A percentile compares a stretch with the other conserved stretches of the same genome.
Conservation (phyloP, 2,113 vertebrate species). For the Gadus macrocephalus region DNA sequence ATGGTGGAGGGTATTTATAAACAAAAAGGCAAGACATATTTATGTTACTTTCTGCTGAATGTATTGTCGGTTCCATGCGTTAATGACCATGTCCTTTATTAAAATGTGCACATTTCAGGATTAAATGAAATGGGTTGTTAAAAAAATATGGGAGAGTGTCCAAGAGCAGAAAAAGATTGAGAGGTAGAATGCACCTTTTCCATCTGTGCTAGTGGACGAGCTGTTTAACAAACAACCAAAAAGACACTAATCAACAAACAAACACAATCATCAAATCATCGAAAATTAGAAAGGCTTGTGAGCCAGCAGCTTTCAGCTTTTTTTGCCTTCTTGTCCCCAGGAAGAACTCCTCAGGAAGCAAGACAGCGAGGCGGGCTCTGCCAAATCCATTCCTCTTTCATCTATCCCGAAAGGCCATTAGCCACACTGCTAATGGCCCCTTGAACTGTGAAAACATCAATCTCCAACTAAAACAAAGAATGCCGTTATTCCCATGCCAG, state of each 20-base stretch:
- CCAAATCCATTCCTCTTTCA: constrained; percentile 34
- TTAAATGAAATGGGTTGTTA: no score
- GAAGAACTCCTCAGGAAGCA: constrained; percentile 17
- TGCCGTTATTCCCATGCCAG: constrained; percentile 38
- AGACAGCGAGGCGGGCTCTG: constrained; percentile 13
- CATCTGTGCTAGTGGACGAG: constrained; percentile 16
- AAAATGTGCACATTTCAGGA: background rate
- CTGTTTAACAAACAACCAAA: constrained; percentile 6
- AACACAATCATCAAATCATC: no score
- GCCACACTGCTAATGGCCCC: constrained; percentile 21
- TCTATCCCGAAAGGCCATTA: constrained; percentile 35
- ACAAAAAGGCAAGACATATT: no score
- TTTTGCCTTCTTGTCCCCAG: constrained; percentile 31
- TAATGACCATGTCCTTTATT: no score
- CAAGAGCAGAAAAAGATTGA: background rate
- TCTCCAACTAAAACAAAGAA: constrained; percentile 46
- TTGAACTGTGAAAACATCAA: constrained; percentile 35
- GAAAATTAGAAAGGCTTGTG: constrained; percentile 37
- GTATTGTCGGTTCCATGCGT: no score
- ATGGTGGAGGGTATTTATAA: no score
- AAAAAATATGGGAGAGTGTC: no score
- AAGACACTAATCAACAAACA: constrained; percentile 2
- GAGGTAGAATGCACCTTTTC: constrained; percentile 2
- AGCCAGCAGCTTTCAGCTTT: constrained; percentile 44
- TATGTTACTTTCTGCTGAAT: no score